phyloP scores from a whole-genome alignment of 2,797 vertebrate genomes.

The Etheostoma perlongum region DNA sequence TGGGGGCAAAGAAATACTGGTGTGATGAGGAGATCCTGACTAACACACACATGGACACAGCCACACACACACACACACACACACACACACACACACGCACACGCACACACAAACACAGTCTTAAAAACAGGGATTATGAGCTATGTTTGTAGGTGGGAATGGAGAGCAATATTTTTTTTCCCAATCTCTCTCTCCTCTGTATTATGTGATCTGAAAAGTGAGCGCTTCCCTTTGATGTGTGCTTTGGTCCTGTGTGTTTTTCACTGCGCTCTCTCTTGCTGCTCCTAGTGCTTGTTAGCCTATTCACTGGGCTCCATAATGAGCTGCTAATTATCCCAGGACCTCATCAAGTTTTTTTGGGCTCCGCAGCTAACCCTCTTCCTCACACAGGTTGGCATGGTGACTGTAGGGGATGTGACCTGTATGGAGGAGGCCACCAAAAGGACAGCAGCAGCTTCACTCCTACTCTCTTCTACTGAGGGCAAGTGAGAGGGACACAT shows the following conservation, averaged over 20 bases:
- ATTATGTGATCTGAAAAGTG: slow-evolving; percentile 60
- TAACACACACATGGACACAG: slow-evolving; percentile 25
- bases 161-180: slow-evolving; percentile 54
- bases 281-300: slow-evolving; percentile 57
- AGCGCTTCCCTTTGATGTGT: slow-evolving; percentile 69
- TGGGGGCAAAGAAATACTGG: slow-evolving; percentile 43
- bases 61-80: slow-evolving; percentile 23
- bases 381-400: slow-evolving; percentile 78
- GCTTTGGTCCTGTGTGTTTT: slow-evolving; percentile 63
- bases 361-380: slow-evolving; percentile 60
- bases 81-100: slow-evolving; percentile 1
- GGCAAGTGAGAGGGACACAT: slow-evolving; percentile 24
- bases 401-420: slow-evolving; percentile 63
- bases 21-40: slow-evolving; percentile 52
- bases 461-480: slow-evolving; percentile 23
- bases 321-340: slow-evolving; percentile 81
- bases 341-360: slow-evolving; percentile 75
- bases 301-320: slow-evolving; percentile 76
- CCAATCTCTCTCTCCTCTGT: slow-evolving; percentile 42
- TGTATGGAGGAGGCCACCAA: slow-evolving; percentile 57
- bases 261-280: slow-evolving; percentile 56
- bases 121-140: slow-evolving; percentile 71
- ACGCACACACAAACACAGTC: slow-evolving; percentile 23
- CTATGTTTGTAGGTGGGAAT: slow-evolving; percentile 76
- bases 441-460: slow-evolving; percentile 34